Conservation (phyloP, 2,888 invertebrate genomes). For the Molanna angustata region DNA sequence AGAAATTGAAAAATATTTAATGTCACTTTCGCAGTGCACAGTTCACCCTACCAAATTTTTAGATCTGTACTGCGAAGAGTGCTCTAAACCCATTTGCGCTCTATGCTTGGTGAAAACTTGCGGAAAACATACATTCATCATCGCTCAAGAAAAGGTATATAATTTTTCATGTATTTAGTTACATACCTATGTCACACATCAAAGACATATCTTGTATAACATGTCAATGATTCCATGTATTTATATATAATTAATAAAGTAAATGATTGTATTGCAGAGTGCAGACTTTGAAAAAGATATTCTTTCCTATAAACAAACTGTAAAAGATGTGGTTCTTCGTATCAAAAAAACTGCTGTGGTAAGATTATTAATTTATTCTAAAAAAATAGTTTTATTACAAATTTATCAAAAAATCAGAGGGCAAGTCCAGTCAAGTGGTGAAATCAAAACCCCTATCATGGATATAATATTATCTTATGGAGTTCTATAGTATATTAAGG, state of each 20-base stretch:
- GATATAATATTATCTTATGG: no score
- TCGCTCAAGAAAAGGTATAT: slow-evolving; percentile 48
- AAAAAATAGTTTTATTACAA: no score
- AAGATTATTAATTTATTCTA: slow-evolving; percentile 33
- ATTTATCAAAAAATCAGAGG: no score
- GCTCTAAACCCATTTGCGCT: slow-evolving; percentile 46
- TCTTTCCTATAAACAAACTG: slow-evolving; percentile 41
- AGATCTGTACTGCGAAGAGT: slow-evolving; percentile 48
- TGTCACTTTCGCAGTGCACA: slow-evolving; percentile 39
- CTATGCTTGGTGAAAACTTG: slow-evolving; percentile 50
- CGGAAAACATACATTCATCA: slow-evolving; percentile 45
- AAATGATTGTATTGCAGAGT: no score
- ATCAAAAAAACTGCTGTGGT: slow-evolving; percentile 51
- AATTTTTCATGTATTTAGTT: not conserved
- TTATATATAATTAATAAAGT: no score
- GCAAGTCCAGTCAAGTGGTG: no score
- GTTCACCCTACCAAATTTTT: slow-evolving; percentile 42
- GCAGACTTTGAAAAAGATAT: slow-evolving; percentile 41
- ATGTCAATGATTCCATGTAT: slow-evolving; percentile 13
- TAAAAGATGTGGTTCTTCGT: slow-evolving; percentile 45
- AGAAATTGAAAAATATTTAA: no score
- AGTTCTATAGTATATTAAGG: no score
- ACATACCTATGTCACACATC: not conserved
- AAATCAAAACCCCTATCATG: no score
- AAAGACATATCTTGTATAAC: not conserved